Base-by-base conservation (phyloP, 1,140 invertebrate species). In the Apis laboriosa region DNA sequence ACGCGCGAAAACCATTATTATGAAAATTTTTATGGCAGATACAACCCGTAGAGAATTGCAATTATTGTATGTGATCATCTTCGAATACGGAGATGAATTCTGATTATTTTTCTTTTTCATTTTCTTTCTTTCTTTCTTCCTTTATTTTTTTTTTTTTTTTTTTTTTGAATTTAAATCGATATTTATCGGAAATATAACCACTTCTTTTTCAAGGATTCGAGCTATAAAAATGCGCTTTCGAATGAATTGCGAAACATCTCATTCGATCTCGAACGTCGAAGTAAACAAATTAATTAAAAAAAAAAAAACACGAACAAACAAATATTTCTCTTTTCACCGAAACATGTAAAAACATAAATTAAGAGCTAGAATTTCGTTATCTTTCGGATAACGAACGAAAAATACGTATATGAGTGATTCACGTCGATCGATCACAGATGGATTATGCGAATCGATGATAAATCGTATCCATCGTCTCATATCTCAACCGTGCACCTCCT, bases 371-470 rank as follows among this genome's bases (percentile, higher is more conserved):
- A 21, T 15, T 63, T 28, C 15, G 13, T 2, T 28, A 13, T 8
- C 24, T 24, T 13, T 8, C 13, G 61, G 15, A 17, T 9, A 34
- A 66, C 34, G 9, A 43, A 19, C 1, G 15, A 17, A 11, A n/a
- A 51, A 43, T 43, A 43, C 34, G 34, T 43, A 43, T 5, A 4
- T 43, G 8, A 12, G 24, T 66, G 1, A 28, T 63, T 24, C 24
- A 12, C 12, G 2, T 5, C 21, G 17, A 74, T n/a, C 68, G 68
- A 53, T 71, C 68, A 17, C 12, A 34, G 43, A 74, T n/a, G 12
- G 28, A 74, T 74, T 43, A 74, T 15, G 21, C 55, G 49, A 51
- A 53, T 76, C 21, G 15, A 55, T 24, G 61, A 77, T 66, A 53
- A 53, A 77, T 9, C 0, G 24, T n/a, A 51, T 34, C 21, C 15